phyloP scores from a whole-genome alignment of 2,797 vertebrate species.

The Phrynocephalus guinanensis region DNA sequence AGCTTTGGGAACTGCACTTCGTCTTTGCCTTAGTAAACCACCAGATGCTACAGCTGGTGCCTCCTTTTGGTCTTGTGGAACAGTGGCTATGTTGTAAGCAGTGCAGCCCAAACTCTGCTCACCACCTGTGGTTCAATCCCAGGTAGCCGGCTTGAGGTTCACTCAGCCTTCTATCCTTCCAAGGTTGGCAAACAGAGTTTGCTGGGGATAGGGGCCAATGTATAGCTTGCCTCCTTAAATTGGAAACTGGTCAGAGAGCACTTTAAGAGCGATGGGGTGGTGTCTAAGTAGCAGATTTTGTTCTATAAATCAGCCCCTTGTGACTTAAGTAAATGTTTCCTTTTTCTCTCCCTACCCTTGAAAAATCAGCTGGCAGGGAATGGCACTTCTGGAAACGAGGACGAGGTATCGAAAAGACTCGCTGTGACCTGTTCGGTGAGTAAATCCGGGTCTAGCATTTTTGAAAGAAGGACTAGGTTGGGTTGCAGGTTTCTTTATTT shows the following conservation, averaged over 20 bases:
- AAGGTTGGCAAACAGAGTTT: no score
- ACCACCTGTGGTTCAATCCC: no score
- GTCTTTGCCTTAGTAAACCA: no score
- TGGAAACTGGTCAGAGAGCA: no score
- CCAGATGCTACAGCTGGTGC: background rate
- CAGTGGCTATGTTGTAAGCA: no score
- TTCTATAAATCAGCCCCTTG: background rate
- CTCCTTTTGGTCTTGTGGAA: background rate
- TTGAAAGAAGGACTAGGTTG: background rate
- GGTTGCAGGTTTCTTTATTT: no score
- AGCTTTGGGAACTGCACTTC: background rate
- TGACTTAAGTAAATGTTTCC: background rate
- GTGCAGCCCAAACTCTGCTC: no score
- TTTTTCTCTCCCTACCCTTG: background rate
- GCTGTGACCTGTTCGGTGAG: constrained; percentile 19
- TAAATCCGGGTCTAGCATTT: background rate
- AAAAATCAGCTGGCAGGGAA: background rate
- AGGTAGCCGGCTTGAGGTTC: no score
- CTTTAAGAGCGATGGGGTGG: no score
- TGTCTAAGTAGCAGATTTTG: background rate
- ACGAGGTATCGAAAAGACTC: background rate
- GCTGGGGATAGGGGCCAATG: no score
- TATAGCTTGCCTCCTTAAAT: no score
- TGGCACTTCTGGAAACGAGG: background rate
- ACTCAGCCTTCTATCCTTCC: no score